Base-by-base conservation (phyloP, 2,797 vertebrate species). In the Chiroxiphia lanceolata region DNA sequence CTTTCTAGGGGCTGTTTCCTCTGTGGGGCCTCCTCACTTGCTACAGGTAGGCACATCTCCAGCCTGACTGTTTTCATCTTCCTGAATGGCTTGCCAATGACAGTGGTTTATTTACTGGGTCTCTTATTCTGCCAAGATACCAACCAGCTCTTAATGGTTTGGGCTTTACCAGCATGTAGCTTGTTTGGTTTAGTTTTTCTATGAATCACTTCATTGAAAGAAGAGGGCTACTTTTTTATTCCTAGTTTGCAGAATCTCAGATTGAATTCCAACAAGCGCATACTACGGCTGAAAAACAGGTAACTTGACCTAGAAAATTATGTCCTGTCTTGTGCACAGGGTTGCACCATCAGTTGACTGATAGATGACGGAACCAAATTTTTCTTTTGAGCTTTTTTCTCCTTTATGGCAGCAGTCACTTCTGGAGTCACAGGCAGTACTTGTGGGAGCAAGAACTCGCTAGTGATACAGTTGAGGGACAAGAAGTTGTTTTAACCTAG, bases 11-110 rank as follows among this genome's bases (percentile, higher is more conserved):
- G 4, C 14, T 61, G 34, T 50, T 90, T 54, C 38, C n/a, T 18
- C 47, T 33, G 22, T 4, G 3, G 15, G 14, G 11, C 11, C 36
- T 44, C 31, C 22, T 78, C 1, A 15, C 11, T 56, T 1, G 0
- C 15, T 64, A 47, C 21, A 50, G 14, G 36, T 26, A 38, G 48
- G 22, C 40, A n/a, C 4, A 2, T 60, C 57, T 36, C 60, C 42
- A 38, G 18, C 18, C 38, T 69, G 18, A 20, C 29, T n/a, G n/a
- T 42, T 26, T 25, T 9, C 34, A 36, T 33, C 57, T 44, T 79
- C 87, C 53, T 83, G 45, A 33, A 2, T 19, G 20, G 19, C 25
- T 33, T 89, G 12, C 25, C 40, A 18, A 21, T 65, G 71, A 21
- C 27, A n/a, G 5, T n/a, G 26, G 11, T 75, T 90, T 77, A 34